Conservation (phyloP, 2,888 invertebrate genomes). For the Chrysomela aeneicollis region DNA sequence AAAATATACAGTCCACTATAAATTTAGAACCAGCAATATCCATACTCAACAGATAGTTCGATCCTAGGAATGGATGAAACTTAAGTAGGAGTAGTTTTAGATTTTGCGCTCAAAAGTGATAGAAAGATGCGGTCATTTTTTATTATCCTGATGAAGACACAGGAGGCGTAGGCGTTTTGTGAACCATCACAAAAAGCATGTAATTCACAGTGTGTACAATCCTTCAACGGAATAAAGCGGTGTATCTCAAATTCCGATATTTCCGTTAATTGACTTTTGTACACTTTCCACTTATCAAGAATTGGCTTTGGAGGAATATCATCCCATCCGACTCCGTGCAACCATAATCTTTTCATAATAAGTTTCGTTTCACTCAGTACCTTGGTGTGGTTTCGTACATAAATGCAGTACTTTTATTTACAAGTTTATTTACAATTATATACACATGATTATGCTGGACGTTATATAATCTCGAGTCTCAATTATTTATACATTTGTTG, state of each 20-base stretch:
- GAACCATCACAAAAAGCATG: constrained; percentile 16
- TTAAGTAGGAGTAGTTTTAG: constrained; percentile 2
- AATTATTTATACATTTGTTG: too few relatives aligned
- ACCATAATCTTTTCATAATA: background rate
- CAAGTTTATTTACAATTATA: too few relatives aligned
- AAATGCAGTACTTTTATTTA: too few relatives aligned
- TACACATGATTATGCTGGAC: too few relatives aligned
- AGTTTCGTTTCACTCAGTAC: too few relatives aligned
- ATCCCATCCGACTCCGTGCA: constrained; percentile 8
- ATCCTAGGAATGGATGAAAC: background rate
- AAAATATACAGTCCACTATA: too few relatives aligned
- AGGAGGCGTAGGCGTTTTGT: background rate
- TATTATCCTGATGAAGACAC: background rate
- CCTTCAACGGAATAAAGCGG: background rate
- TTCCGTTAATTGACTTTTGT: constrained; percentile 6
- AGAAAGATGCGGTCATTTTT: background rate
- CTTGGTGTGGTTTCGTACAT: too few relatives aligned
- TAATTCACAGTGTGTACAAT: constrained; percentile 7
- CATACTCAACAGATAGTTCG: background rate
- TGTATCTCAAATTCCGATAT: constrained; percentile 8
- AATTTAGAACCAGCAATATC: too few relatives aligned
- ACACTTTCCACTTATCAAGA: background rate
- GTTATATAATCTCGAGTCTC: too few relatives aligned
- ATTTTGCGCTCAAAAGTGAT: background rate
- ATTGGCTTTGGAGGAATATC: background rate